Evolutionary conservation across 2,888 invertebrate species (phyloP), one percentile per base, ranked within the genome.

Genomic region (Philereme transversata): DNA sequence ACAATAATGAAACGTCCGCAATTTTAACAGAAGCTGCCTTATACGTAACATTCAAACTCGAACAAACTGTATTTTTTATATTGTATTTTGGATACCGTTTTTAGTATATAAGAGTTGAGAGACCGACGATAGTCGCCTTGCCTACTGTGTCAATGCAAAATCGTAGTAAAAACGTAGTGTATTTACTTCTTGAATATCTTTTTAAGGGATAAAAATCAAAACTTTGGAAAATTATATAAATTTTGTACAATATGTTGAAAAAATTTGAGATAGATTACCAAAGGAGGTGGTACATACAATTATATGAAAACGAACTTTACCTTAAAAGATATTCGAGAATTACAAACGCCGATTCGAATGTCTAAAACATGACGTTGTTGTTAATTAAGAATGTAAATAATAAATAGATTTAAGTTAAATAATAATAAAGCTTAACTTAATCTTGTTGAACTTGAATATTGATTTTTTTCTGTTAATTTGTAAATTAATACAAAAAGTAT

Each of bases 391-490:
- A 59, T 90, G 89, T 91, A 90, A 87, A 91, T 90, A 90, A 71
- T 81, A 79, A 76, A 60, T 76, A 88, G 84, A 78, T 77, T 71
- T 88, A 89, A 86, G 84, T 56, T 75, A 80, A 82, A 78, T 78
- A 72, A 74, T 74, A 78, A 78, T 81, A 83, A 87, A 87, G 79
- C 84, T 84, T 90, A 91, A 90, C 86, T 90, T 90, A 90, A 91
- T 84, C 72, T 88, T 91, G 91, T 92, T 91, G 88, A 90, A 84
- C 85, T 84, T 90, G 84, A 88, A 87, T 87, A 87, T 87, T 85
- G 83, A 84, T 84, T 86, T 80, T 86, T 88, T 82, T 86, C 86
- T 88, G 89, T 91, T 73, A 72, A 89, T 86, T 86, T 90, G 88
- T 90, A 90, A 90, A 90, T 88, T 88, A 84, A 83, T 79, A 70